A percentile compares a stretch with the other conserved stretches of the same genome.
Conservation (phyloP, 1,140 invertebrate species). For the Drosophila rufa region DNA sequence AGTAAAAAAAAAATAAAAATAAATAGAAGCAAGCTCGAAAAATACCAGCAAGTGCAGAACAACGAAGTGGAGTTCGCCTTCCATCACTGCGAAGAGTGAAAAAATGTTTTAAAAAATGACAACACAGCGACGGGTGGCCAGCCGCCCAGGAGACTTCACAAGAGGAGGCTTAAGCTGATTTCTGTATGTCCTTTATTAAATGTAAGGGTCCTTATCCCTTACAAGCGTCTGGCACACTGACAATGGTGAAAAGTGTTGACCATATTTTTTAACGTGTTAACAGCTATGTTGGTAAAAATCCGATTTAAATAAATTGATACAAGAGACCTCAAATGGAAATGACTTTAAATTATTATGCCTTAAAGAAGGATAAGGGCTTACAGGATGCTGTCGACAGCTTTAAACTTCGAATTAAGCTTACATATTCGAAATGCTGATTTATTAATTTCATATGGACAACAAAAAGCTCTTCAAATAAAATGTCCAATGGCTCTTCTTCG, state of each 20-base stretch:
- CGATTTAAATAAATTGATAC: background rate
- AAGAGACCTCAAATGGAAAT: too few relatives aligned
- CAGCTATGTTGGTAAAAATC: background rate
- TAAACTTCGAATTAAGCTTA: too few relatives aligned
- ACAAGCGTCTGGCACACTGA: background rate
- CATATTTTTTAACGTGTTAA: slow-evolving; percentile 4
- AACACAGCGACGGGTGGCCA: slow-evolving; percentile 46
- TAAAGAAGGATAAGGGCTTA: background rate
- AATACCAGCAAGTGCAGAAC: slow-evolving; percentile 22
- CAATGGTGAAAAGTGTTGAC: slow-evolving; percentile 10
- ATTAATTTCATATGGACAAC: too few relatives aligned
- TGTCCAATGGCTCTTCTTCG: too few relatives aligned
- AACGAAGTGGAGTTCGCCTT: slow-evolving; percentile 24
- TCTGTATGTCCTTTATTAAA: slow-evolving; percentile 51
- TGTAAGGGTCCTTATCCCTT: background rate
- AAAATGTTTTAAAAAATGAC: slow-evolving; percentile 38
- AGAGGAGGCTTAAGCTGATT: slow-evolving; percentile 47
- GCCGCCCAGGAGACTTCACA: slow-evolving; percentile 23
- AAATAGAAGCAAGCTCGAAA: slow-evolving; percentile 22
- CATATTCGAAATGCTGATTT: background rate
- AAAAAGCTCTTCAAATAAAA: background rate
- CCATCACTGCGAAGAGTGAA: slow-evolving; percentile 14
- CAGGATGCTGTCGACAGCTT: too few relatives aligned
- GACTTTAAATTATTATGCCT: background rate
- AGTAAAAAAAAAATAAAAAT: slow-evolving; percentile 24